phyloP scores from a whole-genome alignment of 1,140 invertebrate genomes.

The Halotydeus destructor region DNA sequence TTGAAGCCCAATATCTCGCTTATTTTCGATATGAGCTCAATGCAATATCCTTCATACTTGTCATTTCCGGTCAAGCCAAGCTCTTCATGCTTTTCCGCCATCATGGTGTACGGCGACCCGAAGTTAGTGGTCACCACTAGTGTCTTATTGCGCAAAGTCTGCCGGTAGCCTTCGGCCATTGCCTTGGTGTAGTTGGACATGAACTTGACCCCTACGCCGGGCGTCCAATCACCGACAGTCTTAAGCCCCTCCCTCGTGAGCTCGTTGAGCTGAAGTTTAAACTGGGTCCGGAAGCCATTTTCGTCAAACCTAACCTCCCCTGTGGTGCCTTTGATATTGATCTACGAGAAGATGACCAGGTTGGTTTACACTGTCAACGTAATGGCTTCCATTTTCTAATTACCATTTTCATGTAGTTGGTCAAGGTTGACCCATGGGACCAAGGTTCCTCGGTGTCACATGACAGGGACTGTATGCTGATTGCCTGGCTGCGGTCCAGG shows the following conservation, averaged over 20 bases:
- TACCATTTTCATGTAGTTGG: constrained; percentile 95
- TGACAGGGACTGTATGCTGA: constrained; percentile 53
- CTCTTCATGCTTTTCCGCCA: constrained; percentile 21
- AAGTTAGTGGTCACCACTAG: constrained; percentile 72
- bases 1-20: constrained; percentile 55
- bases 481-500: constrained; percentile 66
- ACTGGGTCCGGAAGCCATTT: constrained; percentile 73
- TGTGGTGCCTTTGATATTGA: constrained; percentile 71
- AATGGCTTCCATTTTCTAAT: too few species aligned
- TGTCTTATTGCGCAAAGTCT: constrained; percentile 74
- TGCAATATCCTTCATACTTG: constrained; percentile 58
- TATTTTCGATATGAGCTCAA: constrained; percentile 30
- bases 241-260: constrained; percentile 37
- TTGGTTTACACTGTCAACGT: constrained; percentile 4
- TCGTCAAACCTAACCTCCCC: constrained; percentile 85
- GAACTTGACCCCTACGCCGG: constrained; percentile 65
- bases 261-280: constrained; percentile 71
- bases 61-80: constrained; percentile 47
- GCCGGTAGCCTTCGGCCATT: constrained; percentile 50
- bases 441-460: constrained; percentile 77
- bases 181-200: constrained; percentile 62
- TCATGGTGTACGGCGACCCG: constrained; percentile 28
- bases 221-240: constrained; percentile 64
- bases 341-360: constrained; percentile 32
- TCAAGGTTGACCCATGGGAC: constrained; percentile 77